Evolutionary conservation across 1,140 invertebrate species (phyloP).

Genomic region (Leptinotarsa texana): DNA sequence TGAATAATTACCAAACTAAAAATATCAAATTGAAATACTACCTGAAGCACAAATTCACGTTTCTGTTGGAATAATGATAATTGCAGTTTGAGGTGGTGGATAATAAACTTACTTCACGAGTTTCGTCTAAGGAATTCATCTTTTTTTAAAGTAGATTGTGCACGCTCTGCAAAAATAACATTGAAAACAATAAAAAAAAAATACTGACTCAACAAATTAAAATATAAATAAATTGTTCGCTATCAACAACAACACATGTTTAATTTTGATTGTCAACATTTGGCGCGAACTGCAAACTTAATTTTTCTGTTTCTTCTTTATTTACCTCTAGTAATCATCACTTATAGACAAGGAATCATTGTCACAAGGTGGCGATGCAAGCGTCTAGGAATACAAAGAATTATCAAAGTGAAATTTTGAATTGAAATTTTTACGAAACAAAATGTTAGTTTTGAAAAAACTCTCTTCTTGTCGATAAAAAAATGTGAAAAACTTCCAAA

Average conservation of each 20-base stretch:
- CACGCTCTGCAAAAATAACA: neutral
- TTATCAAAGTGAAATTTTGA: too few species aligned
- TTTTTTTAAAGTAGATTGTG: neutral
- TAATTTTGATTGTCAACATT: neutral
- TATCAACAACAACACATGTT: neutral
- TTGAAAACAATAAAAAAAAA: neutral
- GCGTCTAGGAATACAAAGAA: too few species aligned
- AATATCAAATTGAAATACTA: neutral
- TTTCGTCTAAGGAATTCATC: neutral
- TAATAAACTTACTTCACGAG: neutral
- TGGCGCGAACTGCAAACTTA: neutral
- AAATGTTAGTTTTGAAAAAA: too few species aligned
- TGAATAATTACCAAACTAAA: neutral
- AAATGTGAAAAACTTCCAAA: too few species aligned
- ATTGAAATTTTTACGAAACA: too few species aligned
- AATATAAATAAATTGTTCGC: neutral
- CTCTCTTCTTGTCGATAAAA: too few species aligned
- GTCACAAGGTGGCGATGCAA: too few species aligned
- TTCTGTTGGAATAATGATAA: neutral
- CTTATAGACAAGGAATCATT: too few species aligned
- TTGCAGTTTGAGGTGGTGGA: neutral
- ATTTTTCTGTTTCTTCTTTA: neutral
- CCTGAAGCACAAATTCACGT: neutral
- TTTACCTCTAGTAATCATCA: too few species aligned
- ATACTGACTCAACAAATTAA: conserved; percentile 1